Evolutionary conservation across 2,797 vertebrate species (phyloP).

Genomic region (Adelosebastes latens): DNA sequence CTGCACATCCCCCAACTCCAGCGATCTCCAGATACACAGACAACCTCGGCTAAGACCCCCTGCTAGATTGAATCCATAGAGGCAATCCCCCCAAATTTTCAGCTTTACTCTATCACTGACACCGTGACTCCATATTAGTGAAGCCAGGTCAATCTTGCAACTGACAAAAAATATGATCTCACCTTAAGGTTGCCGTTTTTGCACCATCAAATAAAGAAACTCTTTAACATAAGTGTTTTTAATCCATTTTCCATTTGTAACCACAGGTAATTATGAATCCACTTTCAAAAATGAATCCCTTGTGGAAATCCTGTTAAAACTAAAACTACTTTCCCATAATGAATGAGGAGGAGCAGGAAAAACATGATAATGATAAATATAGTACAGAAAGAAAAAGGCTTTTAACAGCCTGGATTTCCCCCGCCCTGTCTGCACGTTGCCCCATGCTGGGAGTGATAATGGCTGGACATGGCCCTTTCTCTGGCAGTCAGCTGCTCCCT

Average conservation of each 20-base stretch:
- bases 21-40: constrained; percentile 26
- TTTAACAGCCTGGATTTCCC: constrained; percentile 42
- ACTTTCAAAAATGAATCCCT: background rate
- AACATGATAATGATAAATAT: background rate
- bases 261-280: constrained; percentile 9
- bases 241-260: background rate
- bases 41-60: constrained; percentile 18
- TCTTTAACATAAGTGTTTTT: background rate
- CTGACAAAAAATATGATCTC: background rate
- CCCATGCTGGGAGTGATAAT: constrained; percentile 79
- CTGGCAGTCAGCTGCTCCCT: constrained; percentile 71
- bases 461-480: constrained; percentile 66
- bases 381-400: constrained; percentile 22
- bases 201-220: background rate
- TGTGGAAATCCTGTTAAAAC: background rate
- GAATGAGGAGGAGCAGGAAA: constrained; percentile 9
- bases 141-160: background rate
- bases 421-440: constrained; percentile 52
- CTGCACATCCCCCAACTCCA: constrained; percentile 50
- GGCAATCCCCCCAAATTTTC: background rate
- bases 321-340: constrained; percentile 4
- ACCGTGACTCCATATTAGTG: constrained; percentile 30
- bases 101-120: constrained; percentile 45
- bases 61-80: constrained; percentile 28
- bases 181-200: background rate